Conservation (phyloP, 1,140 invertebrate genomes). For the Gonatopus flavifemur region DNA sequence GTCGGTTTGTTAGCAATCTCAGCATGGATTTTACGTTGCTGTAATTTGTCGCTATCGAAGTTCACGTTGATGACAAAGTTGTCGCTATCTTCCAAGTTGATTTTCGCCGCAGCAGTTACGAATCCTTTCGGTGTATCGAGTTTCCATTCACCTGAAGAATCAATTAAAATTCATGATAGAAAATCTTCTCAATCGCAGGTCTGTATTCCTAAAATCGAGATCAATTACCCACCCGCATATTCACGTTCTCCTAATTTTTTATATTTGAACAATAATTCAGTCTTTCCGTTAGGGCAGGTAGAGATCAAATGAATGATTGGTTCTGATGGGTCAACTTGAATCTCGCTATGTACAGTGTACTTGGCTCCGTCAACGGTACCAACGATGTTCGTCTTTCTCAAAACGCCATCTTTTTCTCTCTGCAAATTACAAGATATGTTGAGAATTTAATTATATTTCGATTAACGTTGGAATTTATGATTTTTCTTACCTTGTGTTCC, state of each 20-base stretch:
- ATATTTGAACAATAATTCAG: slow-evolving; percentile 59
- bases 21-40: slow-evolving; percentile 66
- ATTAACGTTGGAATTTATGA: not conserved
- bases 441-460: not conserved
- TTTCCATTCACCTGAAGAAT: slow-evolving; percentile 39
- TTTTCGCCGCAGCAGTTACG: slow-evolving; percentile 55
- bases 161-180: not conserved
- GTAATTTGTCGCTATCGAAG: slow-evolving; percentile 68
- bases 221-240: slow-evolving; percentile 57
- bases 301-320: slow-evolving; percentile 54
- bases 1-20: slow-evolving; percentile 65
- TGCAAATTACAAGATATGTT: slow-evolving; percentile 25
- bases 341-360: slow-evolving; percentile 55
- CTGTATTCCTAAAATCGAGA: not conserved
- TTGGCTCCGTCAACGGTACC: slow-evolving; percentile 56
- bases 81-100: slow-evolving; percentile 64
- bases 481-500: slow-evolving; percentile 56
- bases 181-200: not conserved
- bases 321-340: slow-evolving; percentile 37
- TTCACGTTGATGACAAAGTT: slow-evolving; percentile 65
- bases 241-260: slow-evolving; percentile 60
- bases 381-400: slow-evolving; percentile 44
- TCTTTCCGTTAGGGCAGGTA: slow-evolving; percentile 54
- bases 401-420: slow-evolving; percentile 55
- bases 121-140: slow-evolving; percentile 48